These are phyloP conservation scores for Ia io DNA, from an alignment of 2,113 vertebrate species.

Conservation along the genomic window DNA sequence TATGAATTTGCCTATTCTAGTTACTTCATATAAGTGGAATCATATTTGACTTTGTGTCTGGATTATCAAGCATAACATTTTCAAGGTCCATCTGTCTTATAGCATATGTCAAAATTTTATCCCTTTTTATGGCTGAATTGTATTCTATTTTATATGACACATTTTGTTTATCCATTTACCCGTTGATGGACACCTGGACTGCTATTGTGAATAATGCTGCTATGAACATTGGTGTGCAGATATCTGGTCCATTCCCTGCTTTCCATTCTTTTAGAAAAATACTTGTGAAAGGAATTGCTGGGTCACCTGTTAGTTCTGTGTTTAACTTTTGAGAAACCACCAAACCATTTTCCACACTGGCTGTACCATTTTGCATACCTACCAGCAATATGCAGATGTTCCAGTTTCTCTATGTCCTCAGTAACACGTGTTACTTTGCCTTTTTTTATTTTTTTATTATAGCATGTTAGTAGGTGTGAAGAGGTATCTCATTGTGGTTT, in stretches of 20 bases:
- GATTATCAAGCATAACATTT: background rate
- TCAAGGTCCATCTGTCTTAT: background rate
- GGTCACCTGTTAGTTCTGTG: background rate
- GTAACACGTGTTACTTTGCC: background rate
- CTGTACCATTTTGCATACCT: background rate
- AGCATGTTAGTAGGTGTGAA: background rate
- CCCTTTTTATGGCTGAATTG: background rate
- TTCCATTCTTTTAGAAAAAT: background rate
- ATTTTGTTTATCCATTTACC: background rate
- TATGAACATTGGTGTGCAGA: background rate
- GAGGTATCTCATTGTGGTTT: background rate
- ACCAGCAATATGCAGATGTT: background rate
- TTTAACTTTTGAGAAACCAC: background rate
- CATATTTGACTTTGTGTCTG: background rate
- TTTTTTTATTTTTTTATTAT: background rate
- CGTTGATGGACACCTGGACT: background rate
- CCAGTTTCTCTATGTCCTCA: background rate
- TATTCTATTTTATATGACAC: background rate
- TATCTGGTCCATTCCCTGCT: background rate
- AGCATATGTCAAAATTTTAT: background rate
- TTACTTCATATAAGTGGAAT: background rate
- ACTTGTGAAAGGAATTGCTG: background rate
- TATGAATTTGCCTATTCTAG: background rate
- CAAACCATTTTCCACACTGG: background rate
- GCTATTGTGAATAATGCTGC: background rate